Evolutionary conservation across 2,888 invertebrate genomes (phyloP).

Genomic region (Ormia ochracea): DNA sequence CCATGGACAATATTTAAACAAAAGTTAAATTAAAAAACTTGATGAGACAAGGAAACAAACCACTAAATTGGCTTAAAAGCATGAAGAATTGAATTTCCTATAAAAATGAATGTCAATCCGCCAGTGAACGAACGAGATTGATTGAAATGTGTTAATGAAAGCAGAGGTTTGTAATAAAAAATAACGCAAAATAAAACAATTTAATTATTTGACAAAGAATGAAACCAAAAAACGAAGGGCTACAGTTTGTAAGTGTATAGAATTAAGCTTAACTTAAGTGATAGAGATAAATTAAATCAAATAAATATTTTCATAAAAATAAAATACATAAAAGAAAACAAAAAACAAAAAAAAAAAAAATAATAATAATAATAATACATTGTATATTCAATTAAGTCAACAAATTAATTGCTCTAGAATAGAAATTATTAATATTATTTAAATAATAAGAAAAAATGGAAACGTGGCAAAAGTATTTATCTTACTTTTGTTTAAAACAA

Average conservation of each 20-base stretch:
- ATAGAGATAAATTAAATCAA: slow-evolving; percentile 53
- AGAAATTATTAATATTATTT: slow-evolving; percentile 45
- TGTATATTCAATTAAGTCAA: slow-evolving; percentile 61
- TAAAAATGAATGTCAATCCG: not conserved
- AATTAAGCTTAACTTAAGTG: slow-evolving; percentile 30
- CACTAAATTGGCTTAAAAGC: slow-evolving; percentile 34
- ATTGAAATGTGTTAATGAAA: slow-evolving; percentile 7
- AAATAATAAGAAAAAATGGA: not conserved
- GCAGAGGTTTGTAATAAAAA: slow-evolving; percentile 4
- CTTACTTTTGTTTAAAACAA: too few relatives aligned
- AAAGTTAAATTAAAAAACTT: slow-evolving; percentile 22
- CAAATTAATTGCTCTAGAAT: slow-evolving; percentile 49
- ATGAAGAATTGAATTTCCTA: slow-evolving; percentile 18
- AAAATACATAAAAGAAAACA: slow-evolving; percentile 56
- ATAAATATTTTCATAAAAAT: slow-evolving; percentile 61
- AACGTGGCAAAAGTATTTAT: not conserved
- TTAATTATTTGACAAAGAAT: slow-evolving; percentile 37
- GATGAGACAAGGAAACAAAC: slow-evolving; percentile 7
- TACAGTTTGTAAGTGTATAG: slow-evolving; percentile 51
- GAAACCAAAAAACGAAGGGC: too few relatives aligned
- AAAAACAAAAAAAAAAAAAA: slow-evolving; percentile 13
- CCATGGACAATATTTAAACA: slow-evolving; percentile 53
- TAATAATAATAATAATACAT: too few relatives aligned
- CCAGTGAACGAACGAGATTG: not conserved
- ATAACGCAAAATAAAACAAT: not conserved